Conservation (phyloP, 2,797 vertebrate species). For the Falco peregrinus region DNA sequence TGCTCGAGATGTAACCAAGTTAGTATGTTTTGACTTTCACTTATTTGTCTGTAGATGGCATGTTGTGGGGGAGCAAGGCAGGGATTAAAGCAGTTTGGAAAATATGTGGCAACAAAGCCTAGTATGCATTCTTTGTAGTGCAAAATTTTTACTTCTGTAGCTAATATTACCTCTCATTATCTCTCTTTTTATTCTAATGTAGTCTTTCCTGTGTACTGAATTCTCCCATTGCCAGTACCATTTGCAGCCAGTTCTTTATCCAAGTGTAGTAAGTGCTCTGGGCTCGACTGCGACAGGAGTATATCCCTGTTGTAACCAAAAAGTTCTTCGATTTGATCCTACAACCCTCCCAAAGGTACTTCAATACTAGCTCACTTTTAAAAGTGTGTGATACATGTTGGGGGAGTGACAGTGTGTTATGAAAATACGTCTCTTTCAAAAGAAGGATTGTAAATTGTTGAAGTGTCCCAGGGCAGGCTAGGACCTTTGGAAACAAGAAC, state of each 20-base stretch:
- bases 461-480: background rate
- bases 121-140: background rate
- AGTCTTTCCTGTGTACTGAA: slow-evolving; percentile 92
- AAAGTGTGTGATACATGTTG: accelerated
- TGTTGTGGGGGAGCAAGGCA: background rate
- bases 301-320: slow-evolving; percentile 96
- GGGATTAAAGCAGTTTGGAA: background rate
- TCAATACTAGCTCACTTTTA: background rate
- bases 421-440: background rate
- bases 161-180: background rate
- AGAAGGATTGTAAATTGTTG: background rate
- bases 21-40: background rate
- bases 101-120: background rate
- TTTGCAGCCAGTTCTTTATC: slow-evolving; percentile 86
- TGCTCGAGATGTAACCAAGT: slow-evolving; percentile 91
- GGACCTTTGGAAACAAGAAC: background rate
- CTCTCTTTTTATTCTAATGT: background rate
- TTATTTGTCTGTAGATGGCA: background rate
- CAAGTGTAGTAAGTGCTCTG: slow-evolving; percentile 77
- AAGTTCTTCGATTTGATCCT: slow-evolving; percentile 91
- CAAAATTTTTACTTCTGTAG: background rate
- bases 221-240: slow-evolving; percentile 94
- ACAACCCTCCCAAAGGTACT: slow-evolving; percentile 80
- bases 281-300: slow-evolving; percentile 84
- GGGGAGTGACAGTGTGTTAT: background rate